Conservation (phyloP, 2,888 invertebrate genomes). For the Diloba caeruleocephala region DNA sequence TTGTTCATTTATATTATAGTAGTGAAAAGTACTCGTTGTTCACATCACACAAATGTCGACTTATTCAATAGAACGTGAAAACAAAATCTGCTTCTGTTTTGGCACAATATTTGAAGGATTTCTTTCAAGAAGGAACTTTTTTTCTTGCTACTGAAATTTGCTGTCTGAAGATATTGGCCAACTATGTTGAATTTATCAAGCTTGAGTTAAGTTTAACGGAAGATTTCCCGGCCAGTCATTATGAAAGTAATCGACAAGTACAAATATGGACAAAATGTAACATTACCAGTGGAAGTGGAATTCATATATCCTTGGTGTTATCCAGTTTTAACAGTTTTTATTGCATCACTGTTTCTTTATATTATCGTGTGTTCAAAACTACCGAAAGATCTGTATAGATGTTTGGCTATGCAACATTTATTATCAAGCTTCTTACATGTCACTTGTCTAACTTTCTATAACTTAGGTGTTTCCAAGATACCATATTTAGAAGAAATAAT, state of each 20-base stretch:
- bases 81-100: neutral
- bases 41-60: too few species aligned
- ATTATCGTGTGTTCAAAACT: slow-evolving; percentile 17
- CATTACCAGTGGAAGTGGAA: neutral
- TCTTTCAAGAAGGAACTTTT: too few species aligned
- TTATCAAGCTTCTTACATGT: slow-evolving; percentile 31
- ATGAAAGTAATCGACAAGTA: neutral
- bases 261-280: slow-evolving; percentile 25
- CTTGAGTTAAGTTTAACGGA: neutral
- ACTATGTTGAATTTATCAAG: neutral
- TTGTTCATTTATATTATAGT: slow-evolving; percentile 5
- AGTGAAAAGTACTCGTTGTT: slow-evolving; percentile 6
- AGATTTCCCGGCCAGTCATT: neutral
- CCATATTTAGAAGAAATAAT: neutral
- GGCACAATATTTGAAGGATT: neutral
- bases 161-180: neutral
- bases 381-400: slow-evolving; percentile 35
- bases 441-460: slow-evolving; percentile 23
- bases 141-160: neutral
- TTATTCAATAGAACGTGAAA: too few species aligned
- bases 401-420: slow-evolving; percentile 44
- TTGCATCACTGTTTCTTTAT: slow-evolving; percentile 20
- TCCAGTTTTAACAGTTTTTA: neutral
- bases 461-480: slow-evolving; percentile 2
- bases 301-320: slow-evolving; percentile 18